Conservation (phyloP, 53 echinoderm and acorn worm genomes). For the Mesocentrotus franciscanus region DNA sequence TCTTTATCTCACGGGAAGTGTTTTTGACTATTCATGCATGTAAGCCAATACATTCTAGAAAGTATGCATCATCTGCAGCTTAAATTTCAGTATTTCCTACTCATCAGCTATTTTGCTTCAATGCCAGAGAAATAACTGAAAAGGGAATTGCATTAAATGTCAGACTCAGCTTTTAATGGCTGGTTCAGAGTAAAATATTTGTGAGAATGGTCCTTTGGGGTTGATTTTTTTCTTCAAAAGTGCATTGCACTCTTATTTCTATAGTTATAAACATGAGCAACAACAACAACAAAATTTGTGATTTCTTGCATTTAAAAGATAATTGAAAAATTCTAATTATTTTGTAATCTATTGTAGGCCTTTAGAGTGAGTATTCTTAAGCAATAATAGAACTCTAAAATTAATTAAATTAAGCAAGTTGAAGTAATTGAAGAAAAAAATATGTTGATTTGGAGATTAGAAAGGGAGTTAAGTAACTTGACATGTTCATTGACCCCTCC, state of each 20-base stretch:
- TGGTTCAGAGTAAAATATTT: neutral
- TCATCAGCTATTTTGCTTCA: neutral
- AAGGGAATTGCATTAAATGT: neutral
- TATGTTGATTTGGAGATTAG: neutral
- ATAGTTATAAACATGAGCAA: neutral
- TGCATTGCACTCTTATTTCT: slow-evolving; percentile 1
- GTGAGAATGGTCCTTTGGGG: neutral
- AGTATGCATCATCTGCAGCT: neutral
- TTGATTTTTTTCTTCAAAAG: neutral
- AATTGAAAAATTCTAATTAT: neutral
- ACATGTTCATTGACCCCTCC: neutral
- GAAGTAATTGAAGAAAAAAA: neutral
- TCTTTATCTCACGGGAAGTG: neutral
- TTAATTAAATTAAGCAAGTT: neutral
- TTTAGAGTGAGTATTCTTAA: neutral
- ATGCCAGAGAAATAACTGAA: slow-evolving; percentile 19
- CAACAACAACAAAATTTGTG: neutral
- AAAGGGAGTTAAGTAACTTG: too few relatives aligned
- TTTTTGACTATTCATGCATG: neutral
- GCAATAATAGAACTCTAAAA: neutral
- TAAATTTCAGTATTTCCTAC: neutral
- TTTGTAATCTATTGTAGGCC: too few relatives aligned
- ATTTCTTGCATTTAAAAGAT: neutral
- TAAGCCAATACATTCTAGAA: neutral
- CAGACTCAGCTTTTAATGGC: neutral